Base-by-base conservation (phyloP, 2,888 invertebrate species). In the Melipona bicolor region DNA sequence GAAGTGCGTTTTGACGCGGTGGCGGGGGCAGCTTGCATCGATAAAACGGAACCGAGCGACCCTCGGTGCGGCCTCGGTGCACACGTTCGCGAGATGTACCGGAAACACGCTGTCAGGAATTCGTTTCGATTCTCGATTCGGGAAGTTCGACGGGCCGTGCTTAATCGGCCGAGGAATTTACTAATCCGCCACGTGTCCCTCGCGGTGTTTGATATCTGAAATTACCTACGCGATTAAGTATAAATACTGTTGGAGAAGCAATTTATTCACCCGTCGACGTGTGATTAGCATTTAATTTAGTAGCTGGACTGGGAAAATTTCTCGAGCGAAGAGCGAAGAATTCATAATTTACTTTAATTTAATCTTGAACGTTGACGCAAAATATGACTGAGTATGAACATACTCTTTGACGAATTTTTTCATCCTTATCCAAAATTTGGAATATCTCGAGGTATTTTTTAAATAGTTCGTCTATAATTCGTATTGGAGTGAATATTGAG, bases 1-100 rank as follows among this genome's bases (percentile, higher is more conserved):
- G 69, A 69, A 69, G 52, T 69, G 69, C 52, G 69, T 69, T 32
- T 69, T 15, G 52, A 69, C 27, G 50, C 21, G 27, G 21, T 21
- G 67, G 67, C n/a, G 64, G 64, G 67, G 24, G 24, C 17, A 24
- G 17, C 0, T 24, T 69, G 32, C 52, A 32, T 69, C 69, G 52
- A 69, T 69, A 69, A 69, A 32, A 54, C 32, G 32, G 32, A 67
- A 49, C 49, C 17, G 24, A 52, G 69, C 19, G 19, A 21, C n/a
- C 27, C 9, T 27, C 68, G 50, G 52, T 27, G 69, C 32, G 32
- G 4, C 3, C 32, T 32, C 6, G 50, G 21, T 54, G 52, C 27
- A 32, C 2, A 52, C 21, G 27, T n/a, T 52, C 21, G 69, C 21
- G 9, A 19, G 69, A 54, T 11, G 24, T 19, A 52, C 52, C 69